Conservation (phyloP, 2,888 invertebrate genomes). For the Arrhopalites spinosus region DNA sequence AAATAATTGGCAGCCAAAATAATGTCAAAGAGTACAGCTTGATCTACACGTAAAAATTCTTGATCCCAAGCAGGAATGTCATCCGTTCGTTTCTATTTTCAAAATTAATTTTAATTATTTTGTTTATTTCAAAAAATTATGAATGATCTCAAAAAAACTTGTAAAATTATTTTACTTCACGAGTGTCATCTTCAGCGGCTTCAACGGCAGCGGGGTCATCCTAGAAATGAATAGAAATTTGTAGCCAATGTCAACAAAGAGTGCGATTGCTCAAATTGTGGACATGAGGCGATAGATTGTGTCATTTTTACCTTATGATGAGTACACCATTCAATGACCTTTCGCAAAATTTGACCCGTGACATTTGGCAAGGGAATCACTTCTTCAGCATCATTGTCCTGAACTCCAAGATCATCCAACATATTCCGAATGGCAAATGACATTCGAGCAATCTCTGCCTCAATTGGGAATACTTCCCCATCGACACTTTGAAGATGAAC, state of each 20-base stretch:
- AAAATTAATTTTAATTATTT: no score
- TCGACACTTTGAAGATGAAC: constrained; percentile 50
- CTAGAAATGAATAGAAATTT: constrained; percentile 22
- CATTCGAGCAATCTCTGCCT: constrained; percentile 49
- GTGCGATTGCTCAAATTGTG: neutral
- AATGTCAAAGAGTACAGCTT: constrained; percentile 92
- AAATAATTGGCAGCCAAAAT: constrained; percentile 96
- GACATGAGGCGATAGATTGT: neutral
- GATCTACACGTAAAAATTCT: constrained; percentile 97
- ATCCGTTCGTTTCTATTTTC: constrained; percentile 84
- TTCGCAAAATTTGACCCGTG: constrained; percentile 73
- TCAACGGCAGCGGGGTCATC: constrained; percentile 48
- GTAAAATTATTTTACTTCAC: constrained; percentile 25
- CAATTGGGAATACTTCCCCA: constrained; percentile 41
- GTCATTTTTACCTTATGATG: constrained; percentile 77
- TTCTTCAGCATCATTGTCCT: constrained; percentile 68
- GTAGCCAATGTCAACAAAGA: neutral
- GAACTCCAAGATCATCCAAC: constrained; percentile 52
- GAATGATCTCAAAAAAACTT: no score
- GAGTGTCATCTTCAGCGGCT: constrained; percentile 45
- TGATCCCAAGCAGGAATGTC: constrained; percentile 99
- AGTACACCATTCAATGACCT: constrained; percentile 85
- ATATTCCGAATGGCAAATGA: constrained; percentile 48
- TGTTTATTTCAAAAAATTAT: no score
- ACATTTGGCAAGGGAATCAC: constrained; percentile 96